Percentiles rank a stretch among this genome's conserved stretches.
These are phyloP conservation scores for Fukomys damarensis DNA, from an alignment of 2,113 vertebrate species.

Conservation along the genomic window DNA sequence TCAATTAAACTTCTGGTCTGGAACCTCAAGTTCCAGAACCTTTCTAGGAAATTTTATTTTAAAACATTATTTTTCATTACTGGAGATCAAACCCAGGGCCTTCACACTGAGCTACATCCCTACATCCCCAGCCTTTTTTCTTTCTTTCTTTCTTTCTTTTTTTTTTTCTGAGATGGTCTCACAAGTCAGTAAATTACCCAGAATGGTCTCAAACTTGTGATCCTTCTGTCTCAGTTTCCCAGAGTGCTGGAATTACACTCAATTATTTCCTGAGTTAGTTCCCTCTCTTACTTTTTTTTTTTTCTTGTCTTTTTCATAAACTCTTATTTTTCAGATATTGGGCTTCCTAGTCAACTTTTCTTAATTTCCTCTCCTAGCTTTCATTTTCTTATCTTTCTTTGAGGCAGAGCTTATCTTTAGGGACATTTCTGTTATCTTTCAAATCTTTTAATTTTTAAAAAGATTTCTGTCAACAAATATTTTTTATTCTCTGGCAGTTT, in stretches of 20 bases:
- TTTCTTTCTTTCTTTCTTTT: too few relatives aligned
- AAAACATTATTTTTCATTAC: neutral
- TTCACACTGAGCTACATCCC: neutral
- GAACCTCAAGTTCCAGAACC: neutral
- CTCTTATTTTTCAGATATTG: neutral
- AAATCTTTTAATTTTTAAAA: neutral
- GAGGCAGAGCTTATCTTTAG: neutral
- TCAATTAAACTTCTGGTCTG: neutral
- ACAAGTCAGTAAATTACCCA: neutral
- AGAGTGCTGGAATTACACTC: neutral
- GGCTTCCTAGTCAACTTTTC: neutral
- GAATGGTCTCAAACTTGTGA: neutral
- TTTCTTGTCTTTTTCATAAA: neutral
- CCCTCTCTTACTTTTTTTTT: neutral
- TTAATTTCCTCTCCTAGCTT: neutral
- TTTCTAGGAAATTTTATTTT: neutral
- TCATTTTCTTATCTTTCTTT: neutral
- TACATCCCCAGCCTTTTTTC: too few relatives aligned
- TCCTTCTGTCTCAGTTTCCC: neutral
- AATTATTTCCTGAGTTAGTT: neutral
- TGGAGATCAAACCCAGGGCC: neutral
- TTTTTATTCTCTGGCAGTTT: neutral
- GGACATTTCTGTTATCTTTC: neutral
- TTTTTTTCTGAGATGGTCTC: neutral
- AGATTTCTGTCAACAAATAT: neutral